Base-by-base conservation (phyloP, 2,888 invertebrate genomes). In the Onchidella celtica region DNA sequence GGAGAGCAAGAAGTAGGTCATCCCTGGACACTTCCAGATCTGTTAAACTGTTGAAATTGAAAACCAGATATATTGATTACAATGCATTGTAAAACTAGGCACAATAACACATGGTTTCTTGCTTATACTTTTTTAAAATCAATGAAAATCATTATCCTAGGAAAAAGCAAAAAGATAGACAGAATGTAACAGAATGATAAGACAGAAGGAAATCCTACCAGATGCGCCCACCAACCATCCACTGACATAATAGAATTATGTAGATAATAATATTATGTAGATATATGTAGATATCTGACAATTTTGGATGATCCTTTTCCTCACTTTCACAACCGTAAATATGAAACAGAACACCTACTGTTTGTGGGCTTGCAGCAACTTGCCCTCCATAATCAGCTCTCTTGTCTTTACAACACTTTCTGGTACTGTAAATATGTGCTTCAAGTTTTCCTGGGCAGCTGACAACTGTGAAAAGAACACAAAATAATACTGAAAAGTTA, bases 1-100 rank as follows among this genome's bases (percentile, higher is more conserved):
- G 98, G 40, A 99, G 94, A 92, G 99, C 99, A 92, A 97, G 97
- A 32, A 99, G 94, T 38, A 99, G 94, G 93, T 99, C 99, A 94
- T 99, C 99, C 86, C 99, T 95, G 0, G 99, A 99, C 92, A 97
- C 97, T 93, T 99, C 99, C 87, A 99, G 95, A 93, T 99, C 99
- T 91, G 97, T 96, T 57, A 99, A 94, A 91, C 97, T 97, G 95
- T 95, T 94, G 88, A 81, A 34, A n/a, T n/a, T n/a, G n/a, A n/a
- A n/a, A n/a, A n/a, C n/a, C n/a, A n/a, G n/a, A n/a, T n/a, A n/a
- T 9, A 55, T 55, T 55, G 9, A 21, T 55, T 17, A 55, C 21
- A 55, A 14, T 55, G 9, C 21, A 21, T 55, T 55, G 17, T 9
- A 14, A 14, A 55, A 55, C n/a, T n/a, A n/a, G n/a, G n/a, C n/a